phyloP scores from a whole-genome alignment of 2,797 vertebrate species.

The Streptopelia turtur region DNA sequence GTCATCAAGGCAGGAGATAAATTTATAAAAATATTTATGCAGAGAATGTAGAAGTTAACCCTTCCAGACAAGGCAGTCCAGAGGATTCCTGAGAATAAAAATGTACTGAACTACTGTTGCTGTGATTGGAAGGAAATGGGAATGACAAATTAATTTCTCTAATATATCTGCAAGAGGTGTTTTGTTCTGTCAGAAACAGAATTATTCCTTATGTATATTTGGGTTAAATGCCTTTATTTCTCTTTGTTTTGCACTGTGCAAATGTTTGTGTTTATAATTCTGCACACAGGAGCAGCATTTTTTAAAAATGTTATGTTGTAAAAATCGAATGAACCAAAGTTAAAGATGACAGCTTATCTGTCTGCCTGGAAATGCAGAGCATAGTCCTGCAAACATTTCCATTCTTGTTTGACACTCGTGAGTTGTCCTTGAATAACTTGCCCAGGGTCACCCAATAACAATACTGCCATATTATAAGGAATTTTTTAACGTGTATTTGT shows the following conservation, averaged over 20 bases:
- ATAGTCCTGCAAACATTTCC: constrained; percentile 2
- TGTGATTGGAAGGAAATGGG: background rate
- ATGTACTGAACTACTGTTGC: background rate
- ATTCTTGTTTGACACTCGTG: background rate
- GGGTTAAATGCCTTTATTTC: background rate
- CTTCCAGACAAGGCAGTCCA: background rate
- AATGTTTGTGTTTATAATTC: constrained; percentile 23
- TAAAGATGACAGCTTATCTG: background rate
- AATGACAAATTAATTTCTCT: background rate
- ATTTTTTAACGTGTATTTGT: background rate
- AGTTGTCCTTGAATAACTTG: background rate
- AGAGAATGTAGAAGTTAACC: background rate
- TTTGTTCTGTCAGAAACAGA: background rate
- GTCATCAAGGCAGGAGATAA: background rate
- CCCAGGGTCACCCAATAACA: background rate
- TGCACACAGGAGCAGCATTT: background rate
- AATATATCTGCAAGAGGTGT: background rate
- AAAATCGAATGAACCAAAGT: background rate
- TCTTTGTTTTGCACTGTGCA: constrained; percentile 1
- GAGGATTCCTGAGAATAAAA: background rate
- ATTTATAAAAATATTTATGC: background rate
- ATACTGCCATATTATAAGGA: background rate
- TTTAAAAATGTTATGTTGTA: background rate
- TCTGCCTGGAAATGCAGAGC: background rate
- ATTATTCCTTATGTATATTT: background rate